Evolutionary conservation across 2,797 vertebrate genomes (phyloP), one percentile per base, ranked within the genome.

Genomic region (Enteromius treurensis): DNA sequence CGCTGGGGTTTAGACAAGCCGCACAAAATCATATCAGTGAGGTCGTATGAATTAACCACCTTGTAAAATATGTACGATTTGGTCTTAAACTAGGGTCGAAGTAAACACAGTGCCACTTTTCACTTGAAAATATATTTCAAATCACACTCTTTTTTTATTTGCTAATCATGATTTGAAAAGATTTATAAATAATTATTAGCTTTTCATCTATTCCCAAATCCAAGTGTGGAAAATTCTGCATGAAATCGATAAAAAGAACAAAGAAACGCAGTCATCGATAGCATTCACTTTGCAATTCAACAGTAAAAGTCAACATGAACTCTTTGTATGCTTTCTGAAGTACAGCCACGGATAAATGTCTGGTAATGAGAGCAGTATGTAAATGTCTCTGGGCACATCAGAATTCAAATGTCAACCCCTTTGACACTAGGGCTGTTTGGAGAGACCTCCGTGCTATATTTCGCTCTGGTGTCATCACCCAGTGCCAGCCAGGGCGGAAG

Each of bases 401-500:
- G 67, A 88, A 88, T 81, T 91, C 85, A 91, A 85, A 88, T 78
- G 60, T 89, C 88, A 82, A 81, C 88, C 84, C 85, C 83, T 87
- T 84, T 80, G 86, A 89, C 88, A 87, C 73, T 0, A 71, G 62
- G 87, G 86, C 90, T 87, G 87, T 89, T 83, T 64, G 47, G 85
- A 84, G 86, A 90, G 90, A 92, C 92, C 91, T 89, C 85, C 86
- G 65, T 83, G 84, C 84, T 80, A 88, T 76, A 75, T 49, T 86
- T 79, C 76, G 84, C 47, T 45, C 77, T 75, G 73, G 85, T 89
- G 83, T 89, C 90, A 90, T 87, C 87, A 85, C 79, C 75, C 19
- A 14, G 75, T 88, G 89, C 86, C 91, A 90, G 92, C 82, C 87
- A 86, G 88, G 89, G 89, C 81, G 82, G 88, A 88, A 90, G 90